A percentile compares a stretch with the other conserved stretches of the same genome.
Evolutionary conservation across 1,140 invertebrate genomes (phyloP).

Genomic region (Aradophagus sp.): DNA sequence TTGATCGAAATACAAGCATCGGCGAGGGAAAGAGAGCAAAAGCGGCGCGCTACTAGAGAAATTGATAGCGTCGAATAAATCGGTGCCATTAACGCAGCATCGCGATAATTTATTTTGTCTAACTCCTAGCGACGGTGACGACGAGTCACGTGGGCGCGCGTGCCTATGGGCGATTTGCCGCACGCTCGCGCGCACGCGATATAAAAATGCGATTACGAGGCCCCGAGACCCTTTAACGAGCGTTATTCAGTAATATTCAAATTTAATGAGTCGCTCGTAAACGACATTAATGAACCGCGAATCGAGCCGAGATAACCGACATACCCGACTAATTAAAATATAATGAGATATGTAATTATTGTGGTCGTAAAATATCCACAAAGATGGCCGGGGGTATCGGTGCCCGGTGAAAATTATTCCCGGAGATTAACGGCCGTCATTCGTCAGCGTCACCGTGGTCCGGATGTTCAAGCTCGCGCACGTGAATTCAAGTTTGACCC

Average conservation of each 20-base stretch:
- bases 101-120: constrained; percentile 50
- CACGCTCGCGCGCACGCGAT: constrained; percentile 31
- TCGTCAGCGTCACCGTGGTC: constrained; percentile 59
- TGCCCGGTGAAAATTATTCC: constrained; percentile 24
- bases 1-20: too few relatives aligned
- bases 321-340: constrained; percentile 71
- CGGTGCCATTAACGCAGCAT: constrained; percentile 34
- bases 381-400: constrained; percentile 50
- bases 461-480: constrained; percentile 22
- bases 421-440: constrained; percentile 60
- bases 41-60: constrained; percentile 14
- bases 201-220: constrained; percentile 57
- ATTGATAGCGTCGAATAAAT: constrained; percentile 40
- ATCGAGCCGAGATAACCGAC: constrained; percentile 58
- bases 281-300: constrained; percentile 69
- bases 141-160: constrained; percentile 54
- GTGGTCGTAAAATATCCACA: constrained; percentile 64
- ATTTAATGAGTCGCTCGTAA: constrained; percentile 70
- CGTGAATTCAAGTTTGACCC: constrained; percentile 9
- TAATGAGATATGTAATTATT: constrained; percentile 73
- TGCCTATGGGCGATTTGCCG: constrained; percentile 39
- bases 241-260: constrained; percentile 71
- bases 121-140: constrained; percentile 33
- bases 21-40: too few relatives aligned
- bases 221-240: constrained; percentile 62